phyloP scores from a whole-genome alignment of 2,888 invertebrate species.

The Nemotelus nigrinus region DNA sequence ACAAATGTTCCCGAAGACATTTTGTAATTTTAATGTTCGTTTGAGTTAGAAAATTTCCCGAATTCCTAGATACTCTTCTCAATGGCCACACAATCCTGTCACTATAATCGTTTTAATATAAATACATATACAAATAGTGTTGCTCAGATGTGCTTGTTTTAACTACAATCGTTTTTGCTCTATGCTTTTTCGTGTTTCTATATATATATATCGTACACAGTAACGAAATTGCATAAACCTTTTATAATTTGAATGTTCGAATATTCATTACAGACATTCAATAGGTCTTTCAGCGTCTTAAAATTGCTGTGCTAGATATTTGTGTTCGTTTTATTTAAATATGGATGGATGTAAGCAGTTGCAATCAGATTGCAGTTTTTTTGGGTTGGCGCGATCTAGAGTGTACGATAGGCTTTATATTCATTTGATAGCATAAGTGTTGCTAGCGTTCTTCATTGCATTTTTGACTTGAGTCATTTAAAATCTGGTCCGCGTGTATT shows the following conservation, averaged over 20 bases:
- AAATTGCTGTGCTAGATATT: slow-evolving; percentile 3
- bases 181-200: too few species aligned
- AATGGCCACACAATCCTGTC: too few species aligned
- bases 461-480: background rate
- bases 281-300: slow-evolving; percentile 32
- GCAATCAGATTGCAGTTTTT: slow-evolving; percentile 22
- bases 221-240: too few species aligned
- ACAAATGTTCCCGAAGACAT: slow-evolving; percentile 88
- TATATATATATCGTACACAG: too few species aligned
- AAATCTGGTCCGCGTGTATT: background rate
- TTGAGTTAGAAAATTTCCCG: too few species aligned
- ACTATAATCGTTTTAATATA: too few species aligned
- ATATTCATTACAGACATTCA: slow-evolving; percentile 36
- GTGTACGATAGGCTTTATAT: background rate
- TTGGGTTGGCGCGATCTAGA: background rate
- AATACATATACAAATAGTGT: too few species aligned
- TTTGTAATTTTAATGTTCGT: background rate
- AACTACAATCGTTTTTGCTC: too few species aligned
- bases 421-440: slow-evolving; percentile 46
- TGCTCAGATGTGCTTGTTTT: too few species aligned
- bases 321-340: background rate
- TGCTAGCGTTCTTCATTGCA: slow-evolving; percentile 24
- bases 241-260: background rate
- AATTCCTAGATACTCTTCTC: too few species aligned
- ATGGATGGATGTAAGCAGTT: slow-evolving; percentile 35